A percentile compares a stretch with the other conserved stretches of the same genome.
phyloP scores from a whole-genome alignment of 2,888 invertebrate species.

The Arge pagana region DNA sequence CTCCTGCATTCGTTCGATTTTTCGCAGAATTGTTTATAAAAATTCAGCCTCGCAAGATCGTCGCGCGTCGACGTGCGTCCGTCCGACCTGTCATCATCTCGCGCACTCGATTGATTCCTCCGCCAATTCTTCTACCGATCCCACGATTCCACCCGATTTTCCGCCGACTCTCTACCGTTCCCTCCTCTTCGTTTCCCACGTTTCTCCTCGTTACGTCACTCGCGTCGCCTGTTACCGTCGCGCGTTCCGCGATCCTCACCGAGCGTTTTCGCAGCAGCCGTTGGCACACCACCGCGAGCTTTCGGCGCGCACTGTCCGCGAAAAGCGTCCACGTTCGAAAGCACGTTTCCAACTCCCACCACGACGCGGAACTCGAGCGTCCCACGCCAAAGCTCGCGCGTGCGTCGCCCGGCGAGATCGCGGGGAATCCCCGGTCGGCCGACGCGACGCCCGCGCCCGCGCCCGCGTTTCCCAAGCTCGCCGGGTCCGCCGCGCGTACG shows the following conservation, averaged over 20 bases:
- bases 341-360: conserved; percentile 48
- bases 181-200: conserved; percentile 8
- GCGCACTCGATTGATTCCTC: too few relatives aligned
- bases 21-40: too few relatives aligned
- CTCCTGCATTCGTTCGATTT: too few relatives aligned
- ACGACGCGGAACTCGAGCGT: neutral
- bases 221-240: neutral
- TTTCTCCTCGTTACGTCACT: conserved; percentile 5
- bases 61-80: conserved; percentile 15
- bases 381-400: conserved; percentile 19
- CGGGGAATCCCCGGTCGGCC: conserved; percentile 27
- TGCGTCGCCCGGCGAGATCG: conserved; percentile 35
- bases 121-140: conserved; percentile 8
- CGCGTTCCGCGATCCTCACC: neutral
- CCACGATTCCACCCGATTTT: conserved; percentile 2
- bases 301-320: conserved; percentile 50
- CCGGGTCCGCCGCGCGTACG: too few relatives aligned
- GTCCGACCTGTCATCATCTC: conserved; percentile 8
- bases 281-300: conserved; percentile 44
- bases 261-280: too few relatives aligned
- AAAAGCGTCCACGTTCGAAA: conserved; percentile 24
- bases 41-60: too few relatives aligned
- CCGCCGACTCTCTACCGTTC: conserved; percentile 10
- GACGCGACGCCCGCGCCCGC: neutral
- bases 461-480: neutral